A percentile compares a stretch with the other conserved stretches of the same genome.
These are phyloP conservation scores for Polypterus bichir DNA, from an alignment of 2,113 vertebrate species.

Conservation along the genomic window DNA sequence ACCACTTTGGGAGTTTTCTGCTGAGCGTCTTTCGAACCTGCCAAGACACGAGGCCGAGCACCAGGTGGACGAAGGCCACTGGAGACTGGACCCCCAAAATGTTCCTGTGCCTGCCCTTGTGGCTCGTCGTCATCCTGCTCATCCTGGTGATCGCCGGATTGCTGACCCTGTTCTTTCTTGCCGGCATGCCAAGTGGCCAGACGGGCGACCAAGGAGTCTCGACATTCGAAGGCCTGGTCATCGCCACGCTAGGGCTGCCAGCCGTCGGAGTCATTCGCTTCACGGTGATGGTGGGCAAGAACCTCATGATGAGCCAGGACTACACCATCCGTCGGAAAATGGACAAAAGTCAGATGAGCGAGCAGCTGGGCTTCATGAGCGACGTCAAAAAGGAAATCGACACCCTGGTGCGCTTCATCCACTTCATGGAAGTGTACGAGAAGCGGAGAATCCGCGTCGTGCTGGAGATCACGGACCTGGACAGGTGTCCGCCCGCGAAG, in stretches of 20 bases:
- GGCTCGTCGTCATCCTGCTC: constrained; percentile 33
- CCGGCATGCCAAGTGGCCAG: constrained; percentile 25
- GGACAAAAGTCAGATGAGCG: constrained; percentile 58
- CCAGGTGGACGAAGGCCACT: constrained; percentile 13
- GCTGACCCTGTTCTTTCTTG: constrained; percentile 30
- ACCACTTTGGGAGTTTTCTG: constrained; percentile 62
- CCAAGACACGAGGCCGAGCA: constrained; percentile 34
- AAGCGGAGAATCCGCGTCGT: constrained; percentile 65
- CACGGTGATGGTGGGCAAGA: constrained; percentile 46
- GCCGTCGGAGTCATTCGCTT: constrained; percentile 42
- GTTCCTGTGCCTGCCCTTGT: constrained; percentile 45
- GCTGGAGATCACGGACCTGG: constrained; percentile 72
- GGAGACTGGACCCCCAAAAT: constrained; percentile 59
- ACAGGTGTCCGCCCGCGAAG: constrained; percentile 67
- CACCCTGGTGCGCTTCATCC: constrained; percentile 57
- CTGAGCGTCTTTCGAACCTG: constrained; percentile 59
- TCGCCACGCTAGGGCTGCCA: constrained; percentile 55
- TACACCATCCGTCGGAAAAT: constrained; percentile 60
- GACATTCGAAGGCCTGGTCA: constrained; percentile 40
- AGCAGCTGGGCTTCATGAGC: constrained; percentile 81
- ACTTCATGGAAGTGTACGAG: constrained; percentile 84
- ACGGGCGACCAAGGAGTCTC: constrained; percentile 8
- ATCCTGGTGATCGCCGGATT: constrained; percentile 25
- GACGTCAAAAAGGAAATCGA: constrained; percentile 72
- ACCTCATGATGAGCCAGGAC: constrained; percentile 64